These are phyloP conservation scores for Cotesia congregata DNA, from an alignment of 2,888 invertebrate species.

Conservation along the genomic window DNA sequence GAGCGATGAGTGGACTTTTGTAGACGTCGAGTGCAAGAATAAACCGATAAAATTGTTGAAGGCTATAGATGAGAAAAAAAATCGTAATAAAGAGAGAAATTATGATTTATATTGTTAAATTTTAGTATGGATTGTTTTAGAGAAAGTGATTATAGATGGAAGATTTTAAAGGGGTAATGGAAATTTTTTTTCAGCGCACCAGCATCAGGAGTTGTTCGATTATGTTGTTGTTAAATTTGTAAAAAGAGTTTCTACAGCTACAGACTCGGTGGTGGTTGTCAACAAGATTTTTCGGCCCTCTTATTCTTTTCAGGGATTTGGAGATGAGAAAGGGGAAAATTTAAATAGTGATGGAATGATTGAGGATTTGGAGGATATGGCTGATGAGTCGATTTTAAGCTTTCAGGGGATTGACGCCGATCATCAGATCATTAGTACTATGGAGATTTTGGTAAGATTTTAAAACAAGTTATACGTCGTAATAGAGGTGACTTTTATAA, in stretches of 20 bases:
- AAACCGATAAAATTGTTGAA: background rate
- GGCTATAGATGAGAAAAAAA: background rate
- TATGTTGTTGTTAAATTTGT: background rate
- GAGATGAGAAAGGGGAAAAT: background rate
- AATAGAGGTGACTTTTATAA: no score
- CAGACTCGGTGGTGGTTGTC: background rate
- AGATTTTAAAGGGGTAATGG: background rate
- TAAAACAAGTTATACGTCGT: background rate
- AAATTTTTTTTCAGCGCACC: background rate
- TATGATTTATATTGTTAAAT: conserved; percentile 59
- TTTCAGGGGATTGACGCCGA: background rate
- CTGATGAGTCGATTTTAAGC: background rate
- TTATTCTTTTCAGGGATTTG: no score
- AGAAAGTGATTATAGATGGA: background rate
- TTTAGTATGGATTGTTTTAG: conserved; percentile 46
- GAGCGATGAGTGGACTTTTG: background rate
- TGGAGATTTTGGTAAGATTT: background rate
- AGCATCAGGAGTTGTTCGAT: background rate
- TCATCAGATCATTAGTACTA: background rate
- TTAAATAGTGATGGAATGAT: no score
- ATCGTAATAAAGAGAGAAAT: conserved; percentile 34
- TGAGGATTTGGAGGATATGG: background rate
- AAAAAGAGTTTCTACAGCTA: background rate
- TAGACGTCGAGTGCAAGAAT: background rate
- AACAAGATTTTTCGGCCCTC: background rate